Percentiles rank a stretch among this genome's conserved stretches.
These are phyloP conservation scores for Corvus cornix DNA, from an alignment of 2,113 vertebrate genomes.

Conservation along the genomic window DNA sequence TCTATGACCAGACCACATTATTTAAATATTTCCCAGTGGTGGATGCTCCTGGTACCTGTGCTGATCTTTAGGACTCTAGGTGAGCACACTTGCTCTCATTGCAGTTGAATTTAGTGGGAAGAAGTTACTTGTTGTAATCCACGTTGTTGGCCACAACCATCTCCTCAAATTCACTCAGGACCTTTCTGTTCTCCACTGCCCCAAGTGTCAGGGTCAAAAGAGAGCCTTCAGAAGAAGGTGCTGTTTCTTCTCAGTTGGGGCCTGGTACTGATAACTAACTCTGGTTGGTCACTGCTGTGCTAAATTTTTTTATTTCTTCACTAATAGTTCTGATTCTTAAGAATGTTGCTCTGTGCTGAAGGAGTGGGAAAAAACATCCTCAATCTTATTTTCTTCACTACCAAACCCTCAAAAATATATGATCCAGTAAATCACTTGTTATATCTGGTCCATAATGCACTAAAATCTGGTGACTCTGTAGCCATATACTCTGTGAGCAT, in stretches of 20 bases:
- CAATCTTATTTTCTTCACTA: neutral
- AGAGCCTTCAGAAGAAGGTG: neutral
- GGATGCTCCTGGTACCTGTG: neutral
- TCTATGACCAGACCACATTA: neutral
- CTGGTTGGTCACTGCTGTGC: neutral
- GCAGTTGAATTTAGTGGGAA: neutral
- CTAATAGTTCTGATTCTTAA: neutral
- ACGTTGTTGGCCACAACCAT: neutral
- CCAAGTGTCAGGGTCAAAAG: neutral
- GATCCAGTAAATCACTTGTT: neutral
- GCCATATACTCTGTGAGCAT: neutral
- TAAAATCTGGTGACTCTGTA: neutral
- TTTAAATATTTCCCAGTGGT: neutral
- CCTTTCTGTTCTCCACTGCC: neutral
- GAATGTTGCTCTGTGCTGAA: neutral
- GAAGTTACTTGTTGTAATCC: neutral
- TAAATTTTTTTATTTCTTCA: neutral
- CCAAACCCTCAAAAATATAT: neutral
- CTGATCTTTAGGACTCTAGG: neutral
- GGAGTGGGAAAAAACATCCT: neutral
- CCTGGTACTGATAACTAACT: neutral
- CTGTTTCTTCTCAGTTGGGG: neutral
- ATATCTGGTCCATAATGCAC: neutral
- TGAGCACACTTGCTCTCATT: neutral
- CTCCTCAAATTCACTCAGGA: neutral